Evolutionary conservation across 1,140 invertebrate species (phyloP), one percentile per base, ranked within the genome.

Genomic region (Achatina immaculata): DNA sequence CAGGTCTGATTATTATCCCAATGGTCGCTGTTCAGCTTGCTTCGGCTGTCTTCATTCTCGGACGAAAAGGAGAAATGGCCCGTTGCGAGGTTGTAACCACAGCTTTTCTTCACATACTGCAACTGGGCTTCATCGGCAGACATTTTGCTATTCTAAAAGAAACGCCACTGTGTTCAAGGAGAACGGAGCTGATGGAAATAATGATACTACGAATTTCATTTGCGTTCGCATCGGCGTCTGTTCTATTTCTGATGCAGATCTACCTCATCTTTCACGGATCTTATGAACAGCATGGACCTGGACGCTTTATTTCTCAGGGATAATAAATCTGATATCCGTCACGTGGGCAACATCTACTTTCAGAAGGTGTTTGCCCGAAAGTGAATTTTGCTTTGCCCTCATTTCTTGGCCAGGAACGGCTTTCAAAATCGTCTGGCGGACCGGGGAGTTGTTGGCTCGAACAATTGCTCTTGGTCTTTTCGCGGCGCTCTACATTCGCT

Each of bases 311-410:
- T 93, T 95, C 65, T 95, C 97, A n/a, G 96, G 96, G 0, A 94
- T 95, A 4, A 93, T 94, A 0, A 91, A 96, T 11, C 90, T 97
- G 6, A 95, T 97, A 92, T 96, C 94, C 81, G 94, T 96, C 34
- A 96, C 95, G 87, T 97, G 96, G 96, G 95, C 96, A 34, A 92
- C 98, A 31, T 96, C 96, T 28, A 96, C 95, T 77, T 97, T 96
- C 90, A 96, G 95, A 91, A 85, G 95, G 87, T 96, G 97, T 91
- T 82, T 80, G 43, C 66, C 82, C 55, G 81, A 86, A 95, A 96
- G 89, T 0, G 48, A 34, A 14, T 95, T 96, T 0, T 95, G 97
- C 88, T 93, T 95, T 78, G 92, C 97, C 2, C 95, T 97, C 0
- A 92, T 97, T 1, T 96, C 96, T 0, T 97, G 96, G 95, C 93